A percentile compares a stretch with the other conserved stretches of the same genome.
These are phyloP conservation scores for Heterocephalus glaber DNA, from an alignment of 2,113 vertebrate genomes.

Conservation along the genomic window DNA sequence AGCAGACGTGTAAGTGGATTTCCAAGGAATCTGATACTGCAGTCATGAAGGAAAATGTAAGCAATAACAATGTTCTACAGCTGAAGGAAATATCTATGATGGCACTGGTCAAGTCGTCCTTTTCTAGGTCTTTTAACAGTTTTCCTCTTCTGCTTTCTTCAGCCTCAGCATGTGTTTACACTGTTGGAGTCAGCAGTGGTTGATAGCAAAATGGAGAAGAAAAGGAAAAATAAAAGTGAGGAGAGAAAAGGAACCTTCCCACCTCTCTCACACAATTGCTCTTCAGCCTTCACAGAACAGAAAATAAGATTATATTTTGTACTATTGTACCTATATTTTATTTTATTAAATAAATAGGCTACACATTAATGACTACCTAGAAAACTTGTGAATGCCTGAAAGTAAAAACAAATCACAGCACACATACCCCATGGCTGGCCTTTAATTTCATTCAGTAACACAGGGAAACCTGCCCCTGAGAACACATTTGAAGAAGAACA, in stretches of 20 bases:
- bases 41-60: neutral
- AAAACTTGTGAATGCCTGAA: neutral
- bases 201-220: neutral
- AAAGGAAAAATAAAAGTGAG: neutral
- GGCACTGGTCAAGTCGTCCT: neutral
- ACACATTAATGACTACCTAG: neutral
- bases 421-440: neutral
- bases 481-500: neutral
- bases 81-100: neutral
- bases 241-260: neutral
- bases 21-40: neutral
- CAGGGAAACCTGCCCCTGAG: neutral
- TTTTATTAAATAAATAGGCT: neutral
- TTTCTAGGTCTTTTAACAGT: neutral
- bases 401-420: neutral
- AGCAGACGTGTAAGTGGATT: neutral
- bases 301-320: neutral
- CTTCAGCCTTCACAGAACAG: neutral
- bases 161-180: neutral
- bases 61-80: neutral
- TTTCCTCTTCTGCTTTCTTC: neutral
- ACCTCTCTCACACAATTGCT: rapidly evolving
- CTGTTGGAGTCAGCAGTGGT: neutral
- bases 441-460: neutral
- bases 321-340: neutral